Evolutionary conservation across 2,113 vertebrate genomes (phyloP), one percentile per base, ranked within the genome.

Genomic region (Electrona antarctica): DNA sequence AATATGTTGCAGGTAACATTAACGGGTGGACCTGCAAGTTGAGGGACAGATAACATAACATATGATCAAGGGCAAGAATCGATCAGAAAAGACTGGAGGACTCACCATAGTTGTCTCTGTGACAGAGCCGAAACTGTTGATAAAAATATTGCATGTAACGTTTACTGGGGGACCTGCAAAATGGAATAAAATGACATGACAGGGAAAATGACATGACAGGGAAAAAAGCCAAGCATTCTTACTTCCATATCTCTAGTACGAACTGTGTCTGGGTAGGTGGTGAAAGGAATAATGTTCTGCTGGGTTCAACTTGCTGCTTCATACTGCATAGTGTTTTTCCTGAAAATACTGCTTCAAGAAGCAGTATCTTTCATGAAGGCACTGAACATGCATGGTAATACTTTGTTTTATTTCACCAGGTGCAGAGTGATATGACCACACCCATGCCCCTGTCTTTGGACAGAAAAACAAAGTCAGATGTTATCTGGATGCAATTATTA

Each of bases 1-100:
- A 99, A 98, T 96, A 97, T 99, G 95, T 98, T 98, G 95, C 96
- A 99, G 92, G 95, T 97, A 95, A 98, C 95, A 95, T 98, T 98
- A 94, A 98, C 97, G 92, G 97, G 96, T 92, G 95, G 94, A 95
- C 97, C 97, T 98, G 96, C 93, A 95, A 95, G 93, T 96, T 96
- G 95, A 94, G 95, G 93, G 94, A 96, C 93, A 96, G 91, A 96
- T 93, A 96, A 95, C 93, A 95, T 93, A 93, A 94, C 93, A 97
- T 91, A 91, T 91, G 83, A 77, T 85, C 76, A 82, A 93, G 90
- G 83, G 52, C 76, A 90, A 85, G 89, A 90, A 92, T 91, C 90
- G 92, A 77, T 85, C 88, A 73, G 83, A 91, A 81, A 91, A 81
- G 85, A 81, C 89, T 82, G 76, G 60, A 89, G 89, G 93, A 96